Evolutionary conservation across 2,113 vertebrate genomes (phyloP).

Genomic region (Sterrhoptilus dennistouni): DNA sequence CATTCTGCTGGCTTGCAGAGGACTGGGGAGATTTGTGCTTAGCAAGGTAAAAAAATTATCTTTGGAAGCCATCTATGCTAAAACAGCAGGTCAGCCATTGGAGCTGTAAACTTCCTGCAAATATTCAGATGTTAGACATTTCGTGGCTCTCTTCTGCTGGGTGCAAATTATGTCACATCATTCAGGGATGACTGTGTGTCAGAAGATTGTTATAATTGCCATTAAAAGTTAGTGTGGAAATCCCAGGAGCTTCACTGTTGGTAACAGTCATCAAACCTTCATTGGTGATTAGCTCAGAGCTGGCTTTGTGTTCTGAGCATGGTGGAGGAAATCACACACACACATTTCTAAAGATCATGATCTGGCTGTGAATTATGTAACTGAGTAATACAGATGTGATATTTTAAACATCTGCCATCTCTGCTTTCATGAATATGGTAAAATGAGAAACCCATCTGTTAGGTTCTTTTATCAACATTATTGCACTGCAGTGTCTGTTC

Average conservation of each 20-base stretch:
- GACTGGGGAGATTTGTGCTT: not conserved
- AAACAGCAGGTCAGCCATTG: not conserved
- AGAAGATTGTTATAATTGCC: not conserved
- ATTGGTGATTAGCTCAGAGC: not conserved
- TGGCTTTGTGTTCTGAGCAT: not conserved
- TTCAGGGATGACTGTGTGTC: not conserved
- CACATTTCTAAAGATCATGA: not conserved
- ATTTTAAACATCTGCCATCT: not conserved
- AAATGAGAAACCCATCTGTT: not conserved
- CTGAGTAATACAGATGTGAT: not conserved
- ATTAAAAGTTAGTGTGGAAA: not conserved
- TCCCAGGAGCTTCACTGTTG: not conserved
- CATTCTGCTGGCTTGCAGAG: not conserved
- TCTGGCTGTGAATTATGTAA: not conserved
- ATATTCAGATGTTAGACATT: not conserved
- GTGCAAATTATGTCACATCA: not conserved
- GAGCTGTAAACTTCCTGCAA: not conserved
- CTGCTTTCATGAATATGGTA: not conserved
- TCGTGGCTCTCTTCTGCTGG: not conserved
- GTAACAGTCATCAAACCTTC: not conserved
- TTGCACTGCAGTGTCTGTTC: not conserved
- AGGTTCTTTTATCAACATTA: not conserved
- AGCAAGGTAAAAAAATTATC: slow-evolving; percentile 1
- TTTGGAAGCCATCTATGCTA: not conserved
- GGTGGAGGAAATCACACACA: not conserved